Evolutionary conservation across 2,113 vertebrate genomes (phyloP), one percentile per base, ranked within the genome.

Genomic region (Lota lota): DNA sequence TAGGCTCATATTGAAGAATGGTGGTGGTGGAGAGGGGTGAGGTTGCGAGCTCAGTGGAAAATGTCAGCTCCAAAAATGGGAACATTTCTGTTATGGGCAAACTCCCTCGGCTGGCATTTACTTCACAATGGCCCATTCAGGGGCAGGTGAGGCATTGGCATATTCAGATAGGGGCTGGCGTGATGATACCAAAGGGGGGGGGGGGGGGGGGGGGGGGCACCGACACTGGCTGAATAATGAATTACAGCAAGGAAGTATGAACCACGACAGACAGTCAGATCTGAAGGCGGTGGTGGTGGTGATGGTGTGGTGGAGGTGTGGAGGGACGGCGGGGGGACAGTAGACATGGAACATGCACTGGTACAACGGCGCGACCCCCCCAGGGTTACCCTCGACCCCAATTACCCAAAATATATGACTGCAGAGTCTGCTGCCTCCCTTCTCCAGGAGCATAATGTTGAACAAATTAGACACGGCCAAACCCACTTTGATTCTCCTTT

Each of bases 71-170:
- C 81, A 87, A 89, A 88, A 77, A 90, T 76, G 78, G 83, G 86
- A 88, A 88, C 82, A 76, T 89, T 88, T 88, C 81, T 83, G 85
- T 90, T 88, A 56, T 88, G 82, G 78, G 72, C 82, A 75, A 75
- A 85, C 85, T 79, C 70, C 74, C 28, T 79, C 66, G 77, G 72
- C 81, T 92, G 92, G 88, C 91, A 88, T 92, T 91, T 92, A 84
- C 83, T 89, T 84, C 85, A 91, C 91, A 91, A 92, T 87, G 80
- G 80, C 70, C 75, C 84, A 88, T 91, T 91, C 85, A 90, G 78
- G 79, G 81, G 81, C 82, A 87, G 86, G 89, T 85, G 87, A 88
- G 83, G 88, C 78, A 74, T 83, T 79, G 85, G 82, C 84, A 84
- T 85, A 88, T 85, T 88, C 82, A 87, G 83, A 83, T 69, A 77